Conservation (phyloP, 2,113 vertebrate species). For the Perognathus longimembris region DNA sequence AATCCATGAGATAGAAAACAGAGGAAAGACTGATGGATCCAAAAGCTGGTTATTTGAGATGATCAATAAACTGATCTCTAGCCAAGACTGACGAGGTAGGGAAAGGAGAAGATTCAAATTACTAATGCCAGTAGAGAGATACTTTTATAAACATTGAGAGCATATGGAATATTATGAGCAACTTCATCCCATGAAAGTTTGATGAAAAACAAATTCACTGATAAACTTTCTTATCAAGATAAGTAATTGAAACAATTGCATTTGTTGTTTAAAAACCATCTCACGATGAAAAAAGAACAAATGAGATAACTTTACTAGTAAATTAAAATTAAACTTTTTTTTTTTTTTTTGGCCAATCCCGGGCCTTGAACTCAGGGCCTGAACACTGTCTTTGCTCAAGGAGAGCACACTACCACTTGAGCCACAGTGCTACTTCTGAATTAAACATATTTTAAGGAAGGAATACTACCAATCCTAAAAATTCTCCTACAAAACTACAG, state of each 20-base stretch:
- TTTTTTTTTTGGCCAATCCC: too few relatives aligned
- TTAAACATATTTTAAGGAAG: constrained; percentile 17
- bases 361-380: too few relatives aligned
- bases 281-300: not conserved
- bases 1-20: not conserved
- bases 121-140: not conserved
- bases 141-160: not conserved
- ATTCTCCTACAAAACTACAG: constrained; percentile 11
- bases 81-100: not conserved
- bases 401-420: too few relatives aligned
- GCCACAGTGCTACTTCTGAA: too few relatives aligned
- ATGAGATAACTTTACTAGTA: not conserved
- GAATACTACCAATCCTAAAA: constrained; percentile 39
- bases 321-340: too few relatives aligned
- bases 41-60: constrained; percentile 22
- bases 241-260: not conserved
- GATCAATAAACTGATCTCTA: constrained; percentile 22
- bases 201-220: constrained; percentile 24
- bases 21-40: not conserved
- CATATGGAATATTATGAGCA: not conserved
- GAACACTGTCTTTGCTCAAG: too few relatives aligned
- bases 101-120: not conserved
- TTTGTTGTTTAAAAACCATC: not conserved
- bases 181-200: not conserved
- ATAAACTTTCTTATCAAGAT: constrained; percentile 16